Evolutionary conservation across 2,113 vertebrate genomes (phyloP).

Genomic region (Gobio gobio): DNA sequence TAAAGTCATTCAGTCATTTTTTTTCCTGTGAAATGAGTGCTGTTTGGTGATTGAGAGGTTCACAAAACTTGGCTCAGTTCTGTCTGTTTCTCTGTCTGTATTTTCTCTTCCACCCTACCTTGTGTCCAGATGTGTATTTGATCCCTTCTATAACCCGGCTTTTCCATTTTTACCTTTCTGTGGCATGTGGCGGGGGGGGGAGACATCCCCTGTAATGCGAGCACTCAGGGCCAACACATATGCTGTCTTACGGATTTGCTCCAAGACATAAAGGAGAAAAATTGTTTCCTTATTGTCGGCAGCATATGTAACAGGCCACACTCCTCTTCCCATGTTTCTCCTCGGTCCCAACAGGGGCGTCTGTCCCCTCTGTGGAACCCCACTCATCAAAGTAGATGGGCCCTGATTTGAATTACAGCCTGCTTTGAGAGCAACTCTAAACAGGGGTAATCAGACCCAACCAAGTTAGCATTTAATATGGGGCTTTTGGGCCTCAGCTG

Average conservation of each 20-base stretch:
- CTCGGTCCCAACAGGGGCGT: conserved; percentile 12
- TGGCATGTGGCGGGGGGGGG: neutral
- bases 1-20: neutral
- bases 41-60: conserved; percentile 22
- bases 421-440: conserved; percentile 41
- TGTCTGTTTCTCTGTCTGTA: neutral
- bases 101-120: neutral
- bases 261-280: conserved; percentile 31
- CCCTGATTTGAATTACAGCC: conserved; percentile 50
- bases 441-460: conserved; percentile 59
- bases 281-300: conserved; percentile 44
- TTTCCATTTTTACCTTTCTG: conserved; percentile 34
- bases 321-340: conserved; percentile 14
- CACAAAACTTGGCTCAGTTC: neutral
- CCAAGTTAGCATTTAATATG: conserved; percentile 56
- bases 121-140: conserved; percentile 30
- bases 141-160: conserved; percentile 16
- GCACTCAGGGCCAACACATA: conserved; percentile 38
- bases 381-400: conserved; percentile 43
- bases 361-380: conserved; percentile 28
- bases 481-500: conserved; percentile 36
- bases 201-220: conserved; percentile 21
- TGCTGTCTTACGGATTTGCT: conserved; percentile 31
- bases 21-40: neutral
- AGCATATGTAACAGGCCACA: conserved; percentile 19